These are phyloP conservation scores for Pseudomyrmex flavicornis DNA, from an alignment of 1,140 invertebrate species.

Conservation along the genomic window DNA sequence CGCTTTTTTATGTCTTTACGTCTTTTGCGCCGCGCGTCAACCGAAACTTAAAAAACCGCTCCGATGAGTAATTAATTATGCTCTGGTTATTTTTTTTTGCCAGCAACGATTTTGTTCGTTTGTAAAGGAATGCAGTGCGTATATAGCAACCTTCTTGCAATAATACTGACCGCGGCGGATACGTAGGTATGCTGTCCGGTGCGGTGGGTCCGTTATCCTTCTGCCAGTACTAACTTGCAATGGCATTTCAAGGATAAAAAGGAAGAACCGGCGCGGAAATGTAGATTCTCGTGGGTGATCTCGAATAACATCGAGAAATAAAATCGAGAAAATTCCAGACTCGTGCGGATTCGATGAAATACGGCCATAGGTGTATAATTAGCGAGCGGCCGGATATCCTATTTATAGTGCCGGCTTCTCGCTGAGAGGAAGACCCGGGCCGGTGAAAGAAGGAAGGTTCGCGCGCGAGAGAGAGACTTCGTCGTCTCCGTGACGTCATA, in stretches of 20 bases:
- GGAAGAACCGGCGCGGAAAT: constrained; percentile 16
- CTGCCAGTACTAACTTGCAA: constrained; percentile 18
- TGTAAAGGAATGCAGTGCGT: background rate
- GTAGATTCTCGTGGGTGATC: background rate
- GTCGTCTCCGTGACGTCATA: constrained; percentile 54
- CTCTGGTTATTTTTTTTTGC: background rate
- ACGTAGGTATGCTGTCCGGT: background rate
- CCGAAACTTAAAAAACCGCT: constrained; percentile 2
- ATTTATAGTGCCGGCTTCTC: constrained; percentile 84
- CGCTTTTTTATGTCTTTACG: background rate
- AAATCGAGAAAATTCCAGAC: constrained; percentile 56
- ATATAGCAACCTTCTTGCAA: background rate
- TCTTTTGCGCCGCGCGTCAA: background rate
- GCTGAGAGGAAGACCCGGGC: constrained; percentile 74
- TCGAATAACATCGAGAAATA: too few relatives aligned
- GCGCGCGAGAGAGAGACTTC: constrained; percentile 43
- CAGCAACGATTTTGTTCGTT: background rate
- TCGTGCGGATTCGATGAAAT: constrained; percentile 59
- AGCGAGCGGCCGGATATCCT: constrained; percentile 80
- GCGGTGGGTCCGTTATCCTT: constrained; percentile 35
- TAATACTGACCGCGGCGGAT: background rate
- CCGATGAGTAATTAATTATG: constrained; percentile 31
- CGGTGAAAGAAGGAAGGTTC: constrained; percentile 61
- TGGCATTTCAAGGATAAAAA: constrained; percentile 33
- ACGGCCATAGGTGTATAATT: constrained; percentile 81